Percentiles rank a stretch among this genome's conserved stretches.
phyloP scores from a whole-genome alignment of 2,888 invertebrate genomes.

The Chesias legatella region DNA sequence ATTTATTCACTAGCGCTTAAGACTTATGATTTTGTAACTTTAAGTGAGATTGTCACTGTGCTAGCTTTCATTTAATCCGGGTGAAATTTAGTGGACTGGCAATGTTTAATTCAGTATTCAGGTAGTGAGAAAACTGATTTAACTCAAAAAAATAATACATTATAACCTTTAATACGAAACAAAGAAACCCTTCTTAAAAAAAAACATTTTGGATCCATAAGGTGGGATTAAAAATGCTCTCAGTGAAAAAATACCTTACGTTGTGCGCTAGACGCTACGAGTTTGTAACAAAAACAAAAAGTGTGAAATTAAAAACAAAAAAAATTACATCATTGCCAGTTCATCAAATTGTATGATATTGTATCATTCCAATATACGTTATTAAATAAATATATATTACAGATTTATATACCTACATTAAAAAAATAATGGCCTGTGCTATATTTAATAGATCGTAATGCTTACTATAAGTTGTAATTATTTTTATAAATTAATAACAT shows the following conservation, averaged over 20 bases:
- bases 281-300: no score
- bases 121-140: no score
- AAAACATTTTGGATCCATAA: no score
- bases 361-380: slow-evolving; percentile 27
- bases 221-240: no score
- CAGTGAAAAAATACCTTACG: no score
- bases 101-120: slow-evolving; percentile 11
- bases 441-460: slow-evolving; percentile 22
- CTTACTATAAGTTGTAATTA: slow-evolving; percentile 22
- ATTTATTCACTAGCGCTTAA: slow-evolving; percentile 71
- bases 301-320: no score
- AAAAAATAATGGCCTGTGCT: slow-evolving; percentile 19
- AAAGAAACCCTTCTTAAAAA: no score
- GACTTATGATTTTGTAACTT: slow-evolving; percentile 56
- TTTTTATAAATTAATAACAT: slow-evolving; percentile 18
- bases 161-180: no score
- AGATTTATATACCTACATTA: slow-evolving; percentile 23
- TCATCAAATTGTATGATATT: slow-evolving; percentile 11
- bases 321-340: slow-evolving; percentile 11
- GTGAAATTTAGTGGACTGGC: slow-evolving; percentile 30
- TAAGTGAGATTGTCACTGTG: slow-evolving; percentile 62
- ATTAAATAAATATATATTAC: slow-evolving; percentile 20
- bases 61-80: slow-evolving; percentile 47
- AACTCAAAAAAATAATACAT: no score
- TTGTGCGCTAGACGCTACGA: no score